phyloP scores from a whole-genome alignment of 2,797 vertebrate genomes.

The Choloepus didactylus region DNA sequence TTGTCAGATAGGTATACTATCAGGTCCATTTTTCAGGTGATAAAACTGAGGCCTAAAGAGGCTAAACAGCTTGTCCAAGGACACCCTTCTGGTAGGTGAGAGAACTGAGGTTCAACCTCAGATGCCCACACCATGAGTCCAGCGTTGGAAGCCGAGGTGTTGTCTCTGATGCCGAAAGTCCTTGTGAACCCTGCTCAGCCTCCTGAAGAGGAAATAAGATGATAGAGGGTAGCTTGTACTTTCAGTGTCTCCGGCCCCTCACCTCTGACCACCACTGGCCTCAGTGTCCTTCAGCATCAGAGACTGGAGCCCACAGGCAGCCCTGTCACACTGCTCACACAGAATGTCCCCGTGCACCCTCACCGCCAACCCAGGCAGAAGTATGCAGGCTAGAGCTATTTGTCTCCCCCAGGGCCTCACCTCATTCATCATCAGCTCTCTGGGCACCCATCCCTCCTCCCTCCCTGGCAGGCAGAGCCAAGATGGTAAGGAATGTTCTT shows the following conservation, averaged over 20 bases:
- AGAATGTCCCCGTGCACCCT: not conserved
- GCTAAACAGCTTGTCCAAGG: not conserved
- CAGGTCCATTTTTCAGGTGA: not conserved
- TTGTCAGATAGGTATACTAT: not conserved
- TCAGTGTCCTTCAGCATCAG: not conserved
- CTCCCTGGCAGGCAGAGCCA: not conserved
- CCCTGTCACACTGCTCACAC: not conserved
- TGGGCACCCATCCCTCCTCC: rapidly evolving
- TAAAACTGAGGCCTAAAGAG: slow-evolving; percentile 1
- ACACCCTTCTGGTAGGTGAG: not conserved
- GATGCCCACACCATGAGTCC: not conserved
- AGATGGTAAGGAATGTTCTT: not conserved
- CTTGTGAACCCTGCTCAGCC: not conserved
- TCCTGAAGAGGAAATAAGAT: not conserved
- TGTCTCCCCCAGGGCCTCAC: not conserved
- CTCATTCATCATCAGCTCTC: not conserved
- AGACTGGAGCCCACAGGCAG: not conserved
- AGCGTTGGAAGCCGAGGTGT: too few relatives aligned
- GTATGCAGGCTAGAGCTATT: not conserved
- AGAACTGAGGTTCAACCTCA: not conserved
- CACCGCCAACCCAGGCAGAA: not conserved
- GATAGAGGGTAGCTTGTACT: not conserved
- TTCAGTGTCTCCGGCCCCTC: not conserved
- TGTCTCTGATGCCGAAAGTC: not conserved
- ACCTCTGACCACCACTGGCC: not conserved